Evolutionary conservation across 53 echinoderm and acorn worm species (phyloP).

Genomic region (Zoroaster sp.): DNA sequence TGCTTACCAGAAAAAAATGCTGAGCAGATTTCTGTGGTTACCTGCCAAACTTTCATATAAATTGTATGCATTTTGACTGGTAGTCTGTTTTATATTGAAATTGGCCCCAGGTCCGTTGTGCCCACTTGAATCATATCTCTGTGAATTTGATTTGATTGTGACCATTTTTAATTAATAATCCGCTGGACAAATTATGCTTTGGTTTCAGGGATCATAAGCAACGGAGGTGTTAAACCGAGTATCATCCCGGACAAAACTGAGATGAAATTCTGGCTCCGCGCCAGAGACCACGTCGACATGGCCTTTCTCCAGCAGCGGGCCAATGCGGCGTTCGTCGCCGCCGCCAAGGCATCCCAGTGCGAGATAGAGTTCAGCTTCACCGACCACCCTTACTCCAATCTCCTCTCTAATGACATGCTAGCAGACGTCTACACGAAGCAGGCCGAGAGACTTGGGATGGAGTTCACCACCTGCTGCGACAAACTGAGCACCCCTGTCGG

Average conservation of each 20-base stretch:
- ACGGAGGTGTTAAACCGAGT: constrained; percentile 80
- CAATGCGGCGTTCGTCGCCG: constrained; percentile 78
- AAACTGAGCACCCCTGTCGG: constrained; percentile 55
- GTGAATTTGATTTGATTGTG: too few relatives aligned
- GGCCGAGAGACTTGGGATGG: constrained; percentile 61
- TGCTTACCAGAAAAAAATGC: too few relatives aligned
- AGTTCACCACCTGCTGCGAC: constrained; percentile 43
- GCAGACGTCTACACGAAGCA: constrained; percentile 62
- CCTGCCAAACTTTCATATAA: too few relatives aligned
- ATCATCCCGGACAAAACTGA: constrained; percentile 79
- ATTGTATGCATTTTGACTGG: too few relatives aligned
- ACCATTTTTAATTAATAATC: too few relatives aligned
- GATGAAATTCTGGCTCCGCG: constrained; percentile 83
- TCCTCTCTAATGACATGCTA: constrained; percentile 58
- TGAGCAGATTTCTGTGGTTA: too few relatives aligned
- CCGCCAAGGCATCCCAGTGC: constrained; percentile 79
- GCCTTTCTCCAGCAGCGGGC: constrained; percentile 74
- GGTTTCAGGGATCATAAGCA: constrained; percentile 73
- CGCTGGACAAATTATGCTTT: too few relatives aligned
- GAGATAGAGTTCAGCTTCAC: constrained; percentile 77
- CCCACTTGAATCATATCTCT: too few relatives aligned
- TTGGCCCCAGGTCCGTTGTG: too few relatives aligned
- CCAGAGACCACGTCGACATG: constrained; percentile 84
- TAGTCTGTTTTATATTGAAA: too few relatives aligned
- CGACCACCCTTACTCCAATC: constrained; percentile 80